Percentiles rank a stretch among this genome's conserved stretches.
phyloP scores from a whole-genome alignment of 53 echinoderm and acorn worm genomes.

The Paracentrotus lividus region DNA sequence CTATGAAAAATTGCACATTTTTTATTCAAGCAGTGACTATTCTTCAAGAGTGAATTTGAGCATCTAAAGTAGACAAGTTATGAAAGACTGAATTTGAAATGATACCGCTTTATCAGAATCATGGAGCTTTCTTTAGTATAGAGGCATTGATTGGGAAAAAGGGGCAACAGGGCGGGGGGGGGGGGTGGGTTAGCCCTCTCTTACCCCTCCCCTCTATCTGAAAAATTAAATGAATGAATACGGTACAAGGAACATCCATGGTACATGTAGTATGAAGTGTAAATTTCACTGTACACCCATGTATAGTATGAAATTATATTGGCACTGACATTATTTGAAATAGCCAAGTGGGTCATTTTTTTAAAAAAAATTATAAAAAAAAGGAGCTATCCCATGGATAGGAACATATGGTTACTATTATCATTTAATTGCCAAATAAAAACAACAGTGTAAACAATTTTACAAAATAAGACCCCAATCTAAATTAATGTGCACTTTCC shows the following conservation, averaged over 20 bases:
- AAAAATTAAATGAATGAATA: not conserved
- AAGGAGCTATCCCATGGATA: too few relatives aligned
- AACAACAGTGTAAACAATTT: too few relatives aligned
- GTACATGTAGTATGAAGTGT: not conserved
- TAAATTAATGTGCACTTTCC: too few relatives aligned
- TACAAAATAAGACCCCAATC: too few relatives aligned
- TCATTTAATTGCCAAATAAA: too few relatives aligned
- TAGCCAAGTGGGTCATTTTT: too few relatives aligned
- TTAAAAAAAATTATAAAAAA: too few relatives aligned
- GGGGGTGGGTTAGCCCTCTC: too few relatives aligned
- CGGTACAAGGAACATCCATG: not conserved
- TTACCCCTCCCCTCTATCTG: not conserved
- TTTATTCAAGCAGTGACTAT: not conserved
- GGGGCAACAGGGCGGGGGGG: too few relatives aligned
- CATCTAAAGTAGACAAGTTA: not conserved
- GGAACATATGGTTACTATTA: too few relatives aligned
- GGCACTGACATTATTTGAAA: too few relatives aligned
- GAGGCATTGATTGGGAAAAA: not conserved
- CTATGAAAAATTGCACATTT: not conserved
- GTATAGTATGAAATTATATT: not conserved
- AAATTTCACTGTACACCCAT: not conserved
- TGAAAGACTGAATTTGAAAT: not conserved
- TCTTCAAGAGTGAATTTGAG: not conserved
- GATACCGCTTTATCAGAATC: not conserved
- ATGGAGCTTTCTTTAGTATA: not conserved